These are phyloP conservation scores for Peromyscus nudipes DNA, from an alignment of 2,797 vertebrate genomes.

Conservation along the genomic window DNA sequence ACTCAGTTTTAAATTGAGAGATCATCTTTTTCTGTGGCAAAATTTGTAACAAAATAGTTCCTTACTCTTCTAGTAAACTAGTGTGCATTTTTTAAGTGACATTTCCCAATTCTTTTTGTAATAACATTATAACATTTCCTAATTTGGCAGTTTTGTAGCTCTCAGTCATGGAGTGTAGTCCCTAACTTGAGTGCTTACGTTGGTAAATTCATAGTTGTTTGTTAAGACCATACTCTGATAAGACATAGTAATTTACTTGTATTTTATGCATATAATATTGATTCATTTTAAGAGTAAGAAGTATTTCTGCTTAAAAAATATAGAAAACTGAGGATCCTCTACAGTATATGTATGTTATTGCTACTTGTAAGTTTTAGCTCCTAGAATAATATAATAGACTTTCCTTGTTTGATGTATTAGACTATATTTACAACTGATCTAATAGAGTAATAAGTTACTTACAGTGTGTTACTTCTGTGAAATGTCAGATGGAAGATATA, in stretches of 20 bases:
- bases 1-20: slow-evolving; percentile 70
- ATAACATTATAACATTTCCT: slow-evolving; percentile 37
- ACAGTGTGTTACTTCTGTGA: slow-evolving; percentile 45
- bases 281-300: slow-evolving; percentile 55
- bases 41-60: slow-evolving; percentile 49
- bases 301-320: slow-evolving; percentile 42
- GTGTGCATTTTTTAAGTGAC: slow-evolving; percentile 27
- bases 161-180: slow-evolving; percentile 12
- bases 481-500: slow-evolving; percentile 19
- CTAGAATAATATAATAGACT: background rate
- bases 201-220: slow-evolving; percentile 60
- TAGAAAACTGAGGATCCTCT: slow-evolving; percentile 23
- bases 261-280: background rate
- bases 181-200: slow-evolving; percentile 39
- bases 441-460: slow-evolving; percentile 36
- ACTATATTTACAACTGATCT: slow-evolving; percentile 54
- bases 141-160: slow-evolving; percentile 52
- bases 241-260: slow-evolving; percentile 31
- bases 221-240: background rate
- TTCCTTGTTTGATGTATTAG: slow-evolving; percentile 51
- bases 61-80: background rate
- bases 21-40: slow-evolving; percentile 58
- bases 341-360: background rate
- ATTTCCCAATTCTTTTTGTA: slow-evolving; percentile 41
- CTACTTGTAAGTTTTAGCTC: slow-evolving; percentile 58